A percentile compares a stretch with the other conserved stretches of the same genome.
Evolutionary conservation across 2,888 invertebrate genomes (phyloP).

Genomic region (Marronus borbonicus): DNA sequence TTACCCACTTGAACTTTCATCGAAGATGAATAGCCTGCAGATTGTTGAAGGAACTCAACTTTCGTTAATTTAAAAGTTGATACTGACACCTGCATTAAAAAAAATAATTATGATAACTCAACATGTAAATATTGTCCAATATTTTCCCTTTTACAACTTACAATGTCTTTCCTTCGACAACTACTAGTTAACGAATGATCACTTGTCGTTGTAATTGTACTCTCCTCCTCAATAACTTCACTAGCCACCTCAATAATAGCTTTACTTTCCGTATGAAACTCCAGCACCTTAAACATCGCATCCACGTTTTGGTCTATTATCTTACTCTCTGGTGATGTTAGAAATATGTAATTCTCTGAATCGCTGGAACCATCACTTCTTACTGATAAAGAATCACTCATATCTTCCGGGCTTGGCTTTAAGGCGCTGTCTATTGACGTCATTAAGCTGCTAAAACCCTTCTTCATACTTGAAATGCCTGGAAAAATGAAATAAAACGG

Average conservation of each 20-base stretch:
- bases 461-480: slow-evolving; percentile 85
- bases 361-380: slow-evolving; percentile 90
- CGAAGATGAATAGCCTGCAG: slow-evolving; percentile 77
- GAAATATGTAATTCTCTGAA: slow-evolving; percentile 88
- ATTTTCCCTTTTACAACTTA: slow-evolving; percentile 65
- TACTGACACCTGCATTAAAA: slow-evolving; percentile 70
- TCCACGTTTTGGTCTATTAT: slow-evolving; percentile 72
- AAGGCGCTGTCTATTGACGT: slow-evolving; percentile 88
- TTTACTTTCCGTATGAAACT: slow-evolving; percentile 62
- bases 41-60: slow-evolving; percentile 82
- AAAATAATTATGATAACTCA: background rate
- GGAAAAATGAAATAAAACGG: slow-evolving; percentile 7
- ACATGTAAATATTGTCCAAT: too few relatives aligned
- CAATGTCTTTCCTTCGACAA: slow-evolving; percentile 85
- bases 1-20: slow-evolving; percentile 81
- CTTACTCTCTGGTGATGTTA: slow-evolving; percentile 55
- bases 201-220: slow-evolving; percentile 85
- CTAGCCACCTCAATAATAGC: slow-evolving; percentile 83
- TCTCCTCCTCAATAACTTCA: slow-evolving; percentile 83
- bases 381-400: slow-evolving; percentile 82
- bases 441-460: slow-evolving; percentile 87
- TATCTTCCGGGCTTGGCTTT: slow-evolving; percentile 81
- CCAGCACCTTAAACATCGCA: slow-evolving; percentile 76
- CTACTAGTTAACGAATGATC: slow-evolving; percentile 87
- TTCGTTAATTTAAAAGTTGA: slow-evolving; percentile 81